Conservation (phyloP, 2,888 invertebrate species). For the Zaprionus bogoriensis region DNA sequence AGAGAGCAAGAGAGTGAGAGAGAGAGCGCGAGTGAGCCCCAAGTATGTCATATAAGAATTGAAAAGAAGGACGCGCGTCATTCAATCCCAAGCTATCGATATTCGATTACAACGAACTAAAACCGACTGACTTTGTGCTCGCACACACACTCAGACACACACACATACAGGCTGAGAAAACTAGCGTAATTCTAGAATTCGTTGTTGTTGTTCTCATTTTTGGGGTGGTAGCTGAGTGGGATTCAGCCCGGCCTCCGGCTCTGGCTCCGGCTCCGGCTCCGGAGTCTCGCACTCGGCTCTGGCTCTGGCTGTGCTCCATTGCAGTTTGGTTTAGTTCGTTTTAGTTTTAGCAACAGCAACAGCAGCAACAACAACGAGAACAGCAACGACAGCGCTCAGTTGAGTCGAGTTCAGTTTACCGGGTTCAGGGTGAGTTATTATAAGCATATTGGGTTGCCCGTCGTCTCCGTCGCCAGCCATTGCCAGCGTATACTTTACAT, state of each 20-base stretch:
- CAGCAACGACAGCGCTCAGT: constrained; percentile 25
- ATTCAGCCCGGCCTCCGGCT: constrained; percentile 44
- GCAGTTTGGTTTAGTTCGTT: constrained; percentile 63
- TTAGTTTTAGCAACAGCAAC: constrained; percentile 42
- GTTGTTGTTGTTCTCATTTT: constrained; percentile 45
- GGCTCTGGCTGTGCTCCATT: constrained; percentile 44
- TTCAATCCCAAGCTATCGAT: constrained; percentile 83
- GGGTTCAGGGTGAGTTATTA: constrained; percentile 78
- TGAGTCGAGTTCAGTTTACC: constrained; percentile 68
- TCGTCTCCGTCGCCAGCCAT: constrained; percentile 63
- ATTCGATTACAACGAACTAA: constrained; percentile 82
- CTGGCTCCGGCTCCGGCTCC: constrained; percentile 10
- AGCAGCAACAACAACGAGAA: constrained; percentile 2
- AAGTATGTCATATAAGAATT: constrained; percentile 78
- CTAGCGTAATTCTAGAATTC: constrained; percentile 77
- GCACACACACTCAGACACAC: constrained; percentile 26
- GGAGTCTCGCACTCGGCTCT: constrained; percentile 16
- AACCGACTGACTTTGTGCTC: constrained; percentile 70
- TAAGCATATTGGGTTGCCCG: constrained; percentile 72
- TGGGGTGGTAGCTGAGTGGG: constrained; percentile 53
- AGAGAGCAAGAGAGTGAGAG: not conserved
- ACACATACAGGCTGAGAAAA: constrained; percentile 52
- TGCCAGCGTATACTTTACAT: constrained; percentile 74
- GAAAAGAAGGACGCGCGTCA: constrained; percentile 77
- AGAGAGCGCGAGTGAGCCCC: constrained; percentile 8